A percentile compares a stretch with the other conserved stretches of the same genome.
Conservation (phyloP, 2,888 invertebrate species). For the Physocephala rufipes region DNA sequence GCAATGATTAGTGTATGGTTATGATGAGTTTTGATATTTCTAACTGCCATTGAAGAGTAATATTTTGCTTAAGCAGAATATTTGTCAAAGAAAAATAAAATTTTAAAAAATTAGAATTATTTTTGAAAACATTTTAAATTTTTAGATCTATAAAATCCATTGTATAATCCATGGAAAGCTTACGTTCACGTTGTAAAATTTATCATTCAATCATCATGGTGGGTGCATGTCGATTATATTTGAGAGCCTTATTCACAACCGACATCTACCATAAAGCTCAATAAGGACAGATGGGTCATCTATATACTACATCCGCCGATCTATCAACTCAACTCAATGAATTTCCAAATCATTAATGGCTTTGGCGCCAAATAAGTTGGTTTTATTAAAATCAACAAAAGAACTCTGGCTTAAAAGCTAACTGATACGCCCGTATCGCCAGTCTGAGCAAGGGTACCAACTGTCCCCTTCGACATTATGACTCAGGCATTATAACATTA, state of each 20-base stretch:
- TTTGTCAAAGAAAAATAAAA: no score
- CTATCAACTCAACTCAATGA: constrained; percentile 57
- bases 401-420: neutral
- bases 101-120: no score
- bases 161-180: neutral
- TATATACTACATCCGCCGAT: no score
- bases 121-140: no score
- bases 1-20: no score
- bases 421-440: constrained; percentile 11
- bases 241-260: neutral
- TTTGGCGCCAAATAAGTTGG: constrained; percentile 55
- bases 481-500: neutral
- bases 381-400: constrained; percentile 51
- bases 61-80: no score
- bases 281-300: neutral
- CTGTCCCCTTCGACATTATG: neutral
- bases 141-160: no score
- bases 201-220: neutral
- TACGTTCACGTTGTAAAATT: no score
- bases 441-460: neutral
- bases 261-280: neutral
- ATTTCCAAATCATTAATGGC: constrained; percentile 60
- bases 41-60: no score
- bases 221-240: neutral
- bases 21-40: no score